These are phyloP conservation scores for Cossypha dichroa DNA, from an alignment of 2,797 vertebrate genomes.

Conservation along the genomic window DNA sequence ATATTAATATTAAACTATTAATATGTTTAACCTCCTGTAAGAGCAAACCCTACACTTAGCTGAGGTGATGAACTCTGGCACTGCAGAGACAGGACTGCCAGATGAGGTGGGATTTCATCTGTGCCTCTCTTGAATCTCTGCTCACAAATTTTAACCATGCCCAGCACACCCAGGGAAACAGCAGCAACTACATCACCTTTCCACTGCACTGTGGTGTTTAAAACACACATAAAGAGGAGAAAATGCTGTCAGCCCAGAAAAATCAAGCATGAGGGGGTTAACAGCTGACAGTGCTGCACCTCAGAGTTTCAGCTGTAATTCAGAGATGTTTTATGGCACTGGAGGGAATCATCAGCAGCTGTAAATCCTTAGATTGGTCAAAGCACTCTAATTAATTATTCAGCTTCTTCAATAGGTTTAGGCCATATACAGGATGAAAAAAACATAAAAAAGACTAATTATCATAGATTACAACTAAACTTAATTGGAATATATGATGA, in stretches of 20 bases:
- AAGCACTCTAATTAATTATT: neutral
- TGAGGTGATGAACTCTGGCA: neutral
- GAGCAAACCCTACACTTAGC: neutral
- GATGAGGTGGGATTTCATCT: neutral
- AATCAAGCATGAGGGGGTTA: neutral
- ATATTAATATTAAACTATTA: neutral
- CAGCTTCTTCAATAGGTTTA: neutral
- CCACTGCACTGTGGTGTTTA: rapidly evolving
- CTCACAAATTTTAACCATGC: neutral
- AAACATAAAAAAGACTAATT: neutral
- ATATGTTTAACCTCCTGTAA: neutral
- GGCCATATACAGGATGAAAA: neutral
- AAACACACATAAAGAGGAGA: neutral
- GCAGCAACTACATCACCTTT: neutral
- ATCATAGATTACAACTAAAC: neutral
- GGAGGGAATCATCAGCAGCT: neutral
- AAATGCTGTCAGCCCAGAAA: neutral
- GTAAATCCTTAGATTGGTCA: neutral
- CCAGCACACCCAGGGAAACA: neutral
- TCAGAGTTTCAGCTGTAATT: neutral
- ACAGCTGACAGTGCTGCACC: neutral
- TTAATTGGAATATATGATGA: neutral
- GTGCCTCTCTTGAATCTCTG: neutral
- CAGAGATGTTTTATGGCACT: neutral
- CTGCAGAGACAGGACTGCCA: neutral